Evolutionary conservation across 1,140 invertebrate genomes (phyloP), one percentile per base, ranked within the genome.

Genomic region (Stegodyphus mimosarum): DNA sequence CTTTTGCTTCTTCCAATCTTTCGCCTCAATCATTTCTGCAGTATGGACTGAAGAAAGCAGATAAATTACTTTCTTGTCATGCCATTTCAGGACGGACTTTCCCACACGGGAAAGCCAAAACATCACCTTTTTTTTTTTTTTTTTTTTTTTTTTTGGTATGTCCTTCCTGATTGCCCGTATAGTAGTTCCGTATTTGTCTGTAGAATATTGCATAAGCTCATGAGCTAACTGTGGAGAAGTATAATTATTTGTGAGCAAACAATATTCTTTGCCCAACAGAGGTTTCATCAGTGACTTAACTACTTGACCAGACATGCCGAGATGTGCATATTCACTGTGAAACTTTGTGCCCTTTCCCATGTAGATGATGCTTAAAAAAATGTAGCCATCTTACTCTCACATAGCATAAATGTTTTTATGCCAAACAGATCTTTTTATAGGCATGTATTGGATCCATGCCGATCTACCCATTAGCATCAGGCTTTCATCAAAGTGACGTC

Each of bases 31-130:
- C 74, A 76, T 76, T 64, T 76, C 55, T 76, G 55, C 74, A 63
- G 17, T 63, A 76, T 76, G 17, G 74, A 76, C 74, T 63, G 48
- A 76, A 76, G 74, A 76, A 63, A 76, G 7, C n/a, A n/a, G n/a
- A 55, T 63, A 76, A 76, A 64, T 48, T 15, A 63, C 74, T 63
- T 76, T 76, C 33, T 76, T 64, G 64, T 76, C 74, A 18, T 76
- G 53, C 74, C 53, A 76, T 76, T 76, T 76, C 6, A 76, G 53
- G 18, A 66, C 6, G 63, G 7, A 76, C 60, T 76, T 76, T 76
- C 13, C 55, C 53, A 76, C 17, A 48, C 50, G 10, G 53, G 33
- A 63, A 76, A 63, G 55, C 53, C 0, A 76, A 15, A 63, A 66
- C 55, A n/a, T n/a, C n/a, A n/a, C n/a, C n/a, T n/a, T n/a, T n/a